These are phyloP conservation scores for Agonopterix arenella DNA, from an alignment of 2,888 invertebrate genomes.

Conservation along the genomic window DNA sequence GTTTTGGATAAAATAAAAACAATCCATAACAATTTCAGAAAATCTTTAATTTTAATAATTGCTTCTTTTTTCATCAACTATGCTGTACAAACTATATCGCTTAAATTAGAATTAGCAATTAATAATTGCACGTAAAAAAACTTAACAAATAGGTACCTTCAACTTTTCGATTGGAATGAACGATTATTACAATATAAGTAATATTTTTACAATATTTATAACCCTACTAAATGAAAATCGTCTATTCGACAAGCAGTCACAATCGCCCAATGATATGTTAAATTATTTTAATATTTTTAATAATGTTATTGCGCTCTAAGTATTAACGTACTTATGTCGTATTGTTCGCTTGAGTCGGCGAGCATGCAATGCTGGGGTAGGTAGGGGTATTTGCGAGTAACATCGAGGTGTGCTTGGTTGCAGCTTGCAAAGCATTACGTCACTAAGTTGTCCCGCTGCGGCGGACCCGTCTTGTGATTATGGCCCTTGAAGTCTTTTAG, in stretches of 20 bases:
- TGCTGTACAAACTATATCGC: conserved; percentile 76
- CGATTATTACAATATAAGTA: conserved; percentile 66
- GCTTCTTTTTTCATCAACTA: conserved; percentile 72
- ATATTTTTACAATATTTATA: conserved; percentile 70
- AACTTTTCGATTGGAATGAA: conserved; percentile 77
- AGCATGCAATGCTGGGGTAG: neutral
- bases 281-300: conserved; percentile 53
- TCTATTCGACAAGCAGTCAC: conserved; percentile 74
- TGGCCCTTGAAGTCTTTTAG: conserved; percentile 69
- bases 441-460: conserved; percentile 58
- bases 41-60: conserved; percentile 76
- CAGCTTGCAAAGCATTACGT: conserved; percentile 32
- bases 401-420: conserved; percentile 7
- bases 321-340: conserved; percentile 22
- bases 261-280: conserved; percentile 78
- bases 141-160: conserved; percentile 75
- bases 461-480: conserved; percentile 55
- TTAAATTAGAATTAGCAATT: conserved; percentile 76
- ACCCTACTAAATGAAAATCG: conserved; percentile 67
- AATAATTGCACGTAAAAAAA: conserved; percentile 78
- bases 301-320: conserved; percentile 67
- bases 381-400: conserved; percentile 12
- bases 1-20: conserved; percentile 17
- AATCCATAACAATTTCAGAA: conserved; percentile 61
- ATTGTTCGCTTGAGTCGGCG: conserved; percentile 2